Conservation (phyloP, 2,797 vertebrate species). For the Aldrovandia affinis region DNA sequence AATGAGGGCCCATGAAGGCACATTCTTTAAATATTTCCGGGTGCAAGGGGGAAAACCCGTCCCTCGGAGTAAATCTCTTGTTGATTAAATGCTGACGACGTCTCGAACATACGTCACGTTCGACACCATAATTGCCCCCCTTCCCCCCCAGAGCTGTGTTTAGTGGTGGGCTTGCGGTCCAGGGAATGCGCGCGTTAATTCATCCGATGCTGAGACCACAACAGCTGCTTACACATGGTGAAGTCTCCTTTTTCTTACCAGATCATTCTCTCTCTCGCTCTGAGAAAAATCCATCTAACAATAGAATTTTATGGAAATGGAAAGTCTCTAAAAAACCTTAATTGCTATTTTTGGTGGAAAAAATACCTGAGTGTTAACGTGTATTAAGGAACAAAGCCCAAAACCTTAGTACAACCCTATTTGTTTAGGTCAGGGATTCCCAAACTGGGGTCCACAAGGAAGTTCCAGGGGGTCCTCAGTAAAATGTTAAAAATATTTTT, state of each 20-base stretch:
- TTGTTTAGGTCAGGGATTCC: slow-evolving; percentile 21
- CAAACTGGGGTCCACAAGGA: neutral
- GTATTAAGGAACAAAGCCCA: neutral
- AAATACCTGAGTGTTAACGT: slow-evolving; percentile 7
- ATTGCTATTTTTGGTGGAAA: neutral
- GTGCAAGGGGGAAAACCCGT: slow-evolving; percentile 23
- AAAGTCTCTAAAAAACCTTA: slow-evolving; percentile 14
- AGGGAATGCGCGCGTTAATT: slow-evolving; percentile 38
- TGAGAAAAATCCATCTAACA: slow-evolving; percentile 11
- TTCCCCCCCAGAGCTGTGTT: slow-evolving; percentile 12
- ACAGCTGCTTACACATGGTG: slow-evolving; percentile 27
- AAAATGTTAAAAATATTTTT: neutral
- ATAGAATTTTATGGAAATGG: slow-evolving; percentile 18
- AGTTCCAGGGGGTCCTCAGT: neutral
- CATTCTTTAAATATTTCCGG: slow-evolving; percentile 28
- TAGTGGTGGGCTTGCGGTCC: slow-evolving; percentile 34
- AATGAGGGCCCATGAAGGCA: slow-evolving; percentile 6
- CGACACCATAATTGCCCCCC: slow-evolving; percentile 26
- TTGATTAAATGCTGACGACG: slow-evolving; percentile 34
- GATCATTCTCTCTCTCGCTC: slow-evolving; percentile 21
- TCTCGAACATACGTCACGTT: slow-evolving; percentile 31
- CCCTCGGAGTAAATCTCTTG: slow-evolving; percentile 23
- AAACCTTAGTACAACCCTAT: slow-evolving; percentile 3
- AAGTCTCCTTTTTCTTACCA: slow-evolving; percentile 27
- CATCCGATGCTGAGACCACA: slow-evolving; percentile 23